Evolutionary conservation across 2,888 invertebrate species (phyloP), one percentile per base, ranked within the genome.

Genomic region (Chaetogeoica ovagalla): DNA sequence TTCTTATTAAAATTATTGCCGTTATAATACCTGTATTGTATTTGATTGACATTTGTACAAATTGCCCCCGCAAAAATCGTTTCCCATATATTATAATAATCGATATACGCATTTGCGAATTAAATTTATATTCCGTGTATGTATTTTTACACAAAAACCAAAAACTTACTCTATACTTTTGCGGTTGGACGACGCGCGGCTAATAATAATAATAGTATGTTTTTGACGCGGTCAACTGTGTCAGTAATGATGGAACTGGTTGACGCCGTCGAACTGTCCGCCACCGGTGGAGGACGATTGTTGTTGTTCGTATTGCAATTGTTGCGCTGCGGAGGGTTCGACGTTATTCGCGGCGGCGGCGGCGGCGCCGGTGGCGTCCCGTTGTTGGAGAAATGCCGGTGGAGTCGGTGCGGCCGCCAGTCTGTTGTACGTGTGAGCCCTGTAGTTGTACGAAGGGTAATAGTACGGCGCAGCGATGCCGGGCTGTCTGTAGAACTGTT

Each of bases 221-320:
- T 48, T 57, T 65, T 43, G 8, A 75, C 39, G n/a, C 30, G 39
- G 30, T 66, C 74, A 39, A 48, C 48, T 4, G n/a, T 23, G 57
- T 59, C n/a, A 68, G 75, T 39, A 76, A 68, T 76, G 57, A 59
- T 76, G 57, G 68, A 59, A 76, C 15, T 76, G 75, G 59, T 76
- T 76, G 19, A 57, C 30, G 68, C 57, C 30, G 75, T 76, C 75
- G 68, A 76, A 68, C 59, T 59, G n/a, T 19, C 73, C 73, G 43
- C 43, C 43, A 7, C 43, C 43, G 57, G 13, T 4, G 2, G 23
- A 15, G 60, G 60, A 2, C 4, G 66, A 57, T 11, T 76, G 75
- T 8, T 65, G 75, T 30, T 68, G 66, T 43, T 76, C 57, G 66
- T 76, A 68, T n/a, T 76, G 75, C 4, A 30, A 4, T 30, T 30